Evolutionary conservation across 2,113 vertebrate species (phyloP).

Genomic region (Leucoraja erinaceus): DNA sequence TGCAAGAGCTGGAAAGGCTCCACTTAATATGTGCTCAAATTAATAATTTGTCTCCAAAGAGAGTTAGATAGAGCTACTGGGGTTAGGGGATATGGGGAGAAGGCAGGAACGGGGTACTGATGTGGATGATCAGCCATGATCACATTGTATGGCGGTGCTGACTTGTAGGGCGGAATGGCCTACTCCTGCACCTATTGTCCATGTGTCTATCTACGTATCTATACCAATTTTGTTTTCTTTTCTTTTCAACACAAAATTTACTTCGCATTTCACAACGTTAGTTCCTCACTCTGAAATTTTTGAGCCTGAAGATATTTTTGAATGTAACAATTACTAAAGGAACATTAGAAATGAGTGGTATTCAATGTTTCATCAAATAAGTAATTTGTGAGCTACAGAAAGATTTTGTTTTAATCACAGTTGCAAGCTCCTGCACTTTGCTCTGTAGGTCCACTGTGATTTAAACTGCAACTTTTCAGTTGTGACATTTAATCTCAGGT

Average conservation of each 20-base stretch:
- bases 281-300: neutral
- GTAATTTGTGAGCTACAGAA: neutral
- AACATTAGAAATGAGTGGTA: neutral
- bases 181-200: too few species aligned
- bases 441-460: neutral
- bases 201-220: too few species aligned
- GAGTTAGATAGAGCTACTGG: too few species aligned
- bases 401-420: slow-evolving; percentile 3
- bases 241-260: neutral
- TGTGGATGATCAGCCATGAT: too few species aligned
- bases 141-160: too few species aligned
- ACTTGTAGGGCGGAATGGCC: too few species aligned
- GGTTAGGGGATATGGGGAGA: too few species aligned
- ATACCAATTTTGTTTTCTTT: neutral
- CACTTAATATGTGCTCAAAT: neutral
- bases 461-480: slow-evolving; percentile 35
- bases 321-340: neutral
- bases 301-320: neutral
- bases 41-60: neutral
- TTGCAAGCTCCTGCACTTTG: slow-evolving; percentile 3
- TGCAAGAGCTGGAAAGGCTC: neutral
- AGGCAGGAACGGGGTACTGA: too few species aligned
- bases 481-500: slow-evolving; percentile 24
- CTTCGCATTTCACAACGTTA: neutral
- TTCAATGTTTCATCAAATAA: slow-evolving; percentile 11